Conservation (phyloP, 2,113 vertebrate species). For the Donacobius atricapilla region DNA sequence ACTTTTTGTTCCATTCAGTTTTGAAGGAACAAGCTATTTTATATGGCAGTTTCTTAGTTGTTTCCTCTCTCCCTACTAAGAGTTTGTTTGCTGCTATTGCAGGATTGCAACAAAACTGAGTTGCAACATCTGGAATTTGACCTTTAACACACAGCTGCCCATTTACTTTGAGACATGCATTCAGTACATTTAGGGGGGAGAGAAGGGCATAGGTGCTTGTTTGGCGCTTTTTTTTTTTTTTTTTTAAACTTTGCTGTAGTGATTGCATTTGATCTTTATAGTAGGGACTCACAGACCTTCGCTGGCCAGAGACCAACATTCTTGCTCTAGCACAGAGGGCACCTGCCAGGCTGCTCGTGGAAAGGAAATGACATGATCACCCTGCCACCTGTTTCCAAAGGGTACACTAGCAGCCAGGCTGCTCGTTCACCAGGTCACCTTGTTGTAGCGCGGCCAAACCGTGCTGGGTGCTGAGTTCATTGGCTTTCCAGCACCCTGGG, state of each 20-base stretch:
- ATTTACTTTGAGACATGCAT: background rate
- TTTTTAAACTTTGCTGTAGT: background rate
- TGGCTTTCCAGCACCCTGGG: background rate
- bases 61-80: background rate
- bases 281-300: background rate
- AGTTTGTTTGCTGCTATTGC: background rate
- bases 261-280: background rate
- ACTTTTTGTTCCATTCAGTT: background rate
- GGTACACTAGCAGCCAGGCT: background rate
- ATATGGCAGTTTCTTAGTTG: background rate
- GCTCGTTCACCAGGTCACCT: slow-evolving; percentile 8
- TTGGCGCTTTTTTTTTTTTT: background rate
- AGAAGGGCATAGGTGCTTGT: background rate
- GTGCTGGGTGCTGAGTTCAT: slow-evolving; percentile 15
- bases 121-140: slow-evolving; percentile 44
- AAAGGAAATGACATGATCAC: slow-evolving; percentile 44
- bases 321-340: background rate
- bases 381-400: slow-evolving; percentile 29
- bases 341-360: slow-evolving; percentile 18
- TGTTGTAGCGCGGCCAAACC: slow-evolving; percentile 1
- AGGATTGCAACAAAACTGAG: background rate
- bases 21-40: background rate
- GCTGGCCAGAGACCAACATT: slow-evolving; percentile 25
- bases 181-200: background rate
- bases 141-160: background rate